A percentile compares a stretch with the other conserved stretches of the same genome.
These are phyloP conservation scores for Hyperoplus lanceolatus DNA, from an alignment of 2,797 vertebrate species.

Conservation along the genomic window DNA sequence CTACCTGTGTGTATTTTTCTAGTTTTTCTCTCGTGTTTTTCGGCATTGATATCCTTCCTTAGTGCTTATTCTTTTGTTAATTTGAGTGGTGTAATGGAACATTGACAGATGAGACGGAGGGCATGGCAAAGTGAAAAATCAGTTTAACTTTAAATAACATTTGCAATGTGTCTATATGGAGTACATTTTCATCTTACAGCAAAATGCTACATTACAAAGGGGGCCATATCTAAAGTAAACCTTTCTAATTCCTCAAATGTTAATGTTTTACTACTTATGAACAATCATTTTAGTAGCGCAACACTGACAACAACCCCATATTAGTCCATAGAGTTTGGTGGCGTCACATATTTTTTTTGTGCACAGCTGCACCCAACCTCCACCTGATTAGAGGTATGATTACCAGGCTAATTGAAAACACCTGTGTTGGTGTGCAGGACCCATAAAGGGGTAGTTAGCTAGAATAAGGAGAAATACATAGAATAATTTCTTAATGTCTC, in stretches of 20 bases:
- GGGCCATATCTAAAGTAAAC: background rate
- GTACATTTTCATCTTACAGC: too few species aligned
- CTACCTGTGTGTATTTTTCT: slow-evolving; percentile 2
- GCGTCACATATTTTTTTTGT: background rate
- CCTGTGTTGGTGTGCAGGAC: background rate
- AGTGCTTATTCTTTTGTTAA: background rate
- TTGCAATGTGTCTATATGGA: background rate
- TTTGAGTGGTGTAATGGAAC: background rate
- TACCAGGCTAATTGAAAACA: slow-evolving; percentile 7
- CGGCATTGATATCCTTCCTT: background rate
- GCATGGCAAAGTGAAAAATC: slow-evolving; percentile 10
- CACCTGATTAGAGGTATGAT: background rate
- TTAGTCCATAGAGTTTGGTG: background rate
- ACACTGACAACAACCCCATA: too few species aligned
- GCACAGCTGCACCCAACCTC: background rate
- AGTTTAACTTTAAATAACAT: slow-evolving; percentile 24
- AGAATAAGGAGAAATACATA: slow-evolving; percentile 24
- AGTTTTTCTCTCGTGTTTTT: background rate
- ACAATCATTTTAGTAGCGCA: background rate
- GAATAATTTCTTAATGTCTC: slow-evolving; percentile 32
- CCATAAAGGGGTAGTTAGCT: background rate
- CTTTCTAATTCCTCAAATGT: background rate
- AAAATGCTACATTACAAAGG: background rate
- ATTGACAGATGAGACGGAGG: background rate
- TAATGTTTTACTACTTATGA: background rate